Base-by-base conservation (phyloP, 2,113 vertebrate genomes). In the Carassius gibelio region DNA sequence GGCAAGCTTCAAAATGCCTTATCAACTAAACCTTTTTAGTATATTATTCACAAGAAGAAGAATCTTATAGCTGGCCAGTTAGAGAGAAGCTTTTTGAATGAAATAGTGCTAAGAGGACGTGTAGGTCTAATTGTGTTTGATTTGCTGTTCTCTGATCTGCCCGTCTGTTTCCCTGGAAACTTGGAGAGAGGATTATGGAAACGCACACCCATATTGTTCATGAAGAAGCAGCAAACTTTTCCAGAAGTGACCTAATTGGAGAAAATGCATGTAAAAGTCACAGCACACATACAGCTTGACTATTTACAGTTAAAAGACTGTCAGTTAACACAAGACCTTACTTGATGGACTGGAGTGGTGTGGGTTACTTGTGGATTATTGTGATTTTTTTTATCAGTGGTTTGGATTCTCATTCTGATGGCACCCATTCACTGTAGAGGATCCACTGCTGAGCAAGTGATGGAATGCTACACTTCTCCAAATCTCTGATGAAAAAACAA, bases 91-190 rank as follows among this genome's bases (percentile, higher is more conserved):
- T 3, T 13, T 52, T 55, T 74, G 38, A 84, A 78, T 50, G 30
- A 19, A 68, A 55, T 55, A 42, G 23, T 26, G 36, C 83, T 45
- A 48, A 42, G 74, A 42, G 26, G 42, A 66, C 69, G 80, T 69
- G 34, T 84, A 38, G 36, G 36, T 4, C 36, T 38, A 66, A 82
- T 69, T 87, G 74, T 81, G 84, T 82, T 85, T 85, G 82, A 84
- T 85, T 84, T 36, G 45, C 78, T 68, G 72, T 50, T 74, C 62
- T 69, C 45, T 52, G 17, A 77, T 75, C 83, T 85, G 64, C 19
- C 42, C 38, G 38, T 42, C 42, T 72, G 88, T 88, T 88, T 84
- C 88, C 88, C 55, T 87, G 88, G 88, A 87, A 87, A 88, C 88
- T 84, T 84, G 75, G 15, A 48, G 36, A 78, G 68, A 68, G 34